phyloP scores from a whole-genome alignment of 1,140 invertebrate genomes.

The Mizuhopecten yessoensis region DNA sequence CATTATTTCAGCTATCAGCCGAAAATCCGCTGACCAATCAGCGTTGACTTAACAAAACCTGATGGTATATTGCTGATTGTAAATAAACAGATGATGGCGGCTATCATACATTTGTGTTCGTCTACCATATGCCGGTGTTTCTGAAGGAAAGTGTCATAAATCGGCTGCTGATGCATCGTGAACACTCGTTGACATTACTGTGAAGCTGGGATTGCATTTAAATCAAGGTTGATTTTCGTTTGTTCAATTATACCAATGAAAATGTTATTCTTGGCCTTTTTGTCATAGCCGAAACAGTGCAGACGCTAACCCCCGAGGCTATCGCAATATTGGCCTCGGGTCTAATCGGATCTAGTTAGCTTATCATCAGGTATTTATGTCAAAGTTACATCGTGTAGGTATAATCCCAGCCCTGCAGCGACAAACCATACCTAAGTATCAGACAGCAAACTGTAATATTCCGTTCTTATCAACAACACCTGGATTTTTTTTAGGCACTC shows the following conservation, averaged over 20 bases:
- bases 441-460: too few species aligned
- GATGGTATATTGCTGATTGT: neutral
- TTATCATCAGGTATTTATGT: neutral
- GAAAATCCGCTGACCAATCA: slow-evolving; percentile 12
- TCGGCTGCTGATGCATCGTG: neutral
- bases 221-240: neutral
- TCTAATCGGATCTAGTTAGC: slow-evolving; percentile 14
- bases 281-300: neutral
- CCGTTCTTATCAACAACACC: too few species aligned
- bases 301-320: neutral
- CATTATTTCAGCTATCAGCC: neutral
- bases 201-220: neutral
- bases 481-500: too few species aligned
- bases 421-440: too few species aligned
- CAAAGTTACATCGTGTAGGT: neutral
- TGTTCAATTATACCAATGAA: neutral
- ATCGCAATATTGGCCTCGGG: neutral
- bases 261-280: neutral
- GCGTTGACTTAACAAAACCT: neutral
- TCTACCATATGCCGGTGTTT: slow-evolving; percentile 14
- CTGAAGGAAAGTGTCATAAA: neutral
- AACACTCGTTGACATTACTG: neutral
- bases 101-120: slow-evolving; percentile 39
- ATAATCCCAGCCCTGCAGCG: neutral
- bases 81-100: slow-evolving; percentile 38